Evolutionary conservation across 2,888 invertebrate species (phyloP), one percentile per base, ranked within the genome.

Genomic region (Lepeophtheirus nordmannii): DNA sequence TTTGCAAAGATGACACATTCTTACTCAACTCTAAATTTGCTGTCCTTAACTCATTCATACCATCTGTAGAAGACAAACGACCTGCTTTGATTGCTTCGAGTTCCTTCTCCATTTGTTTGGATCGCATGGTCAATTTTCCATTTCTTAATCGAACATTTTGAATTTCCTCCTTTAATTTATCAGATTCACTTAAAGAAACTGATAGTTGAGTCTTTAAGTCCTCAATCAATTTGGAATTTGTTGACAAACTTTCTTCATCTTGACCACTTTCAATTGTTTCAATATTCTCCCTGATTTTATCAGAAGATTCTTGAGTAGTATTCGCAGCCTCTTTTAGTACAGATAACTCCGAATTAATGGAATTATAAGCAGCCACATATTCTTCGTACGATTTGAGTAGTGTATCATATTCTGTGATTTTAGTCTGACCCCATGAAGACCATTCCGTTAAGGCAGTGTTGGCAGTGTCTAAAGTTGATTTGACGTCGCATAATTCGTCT

Each of bases 61-160:
- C 23, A 11, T 14, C n/a, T 61, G 37, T 8, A n/a, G 30, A 11
- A 2, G 61, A 22, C 1, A 10, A 23, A 58, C 58, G 3, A 17
- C 22, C 58, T 1, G 30, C n/a, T 9, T 61, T 61, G 8, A 22
- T 61, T 11, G 37, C n/a, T 11, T 61, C 12, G 37, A 61, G 38
- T 69, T 74, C 75, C 63, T 75, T 75, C 75, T 89, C 90, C 66
- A 88, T 81, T 73, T 88, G 86, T 74, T 89, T 90, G 56, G 90
- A 76, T 74, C 89, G 90, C 71, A 86, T 85, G 70, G 90, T 78
- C 69, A 88, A 80, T 76, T 88, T 90, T 1, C 83, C 81, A 38
- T 84, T 82, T 23, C 39, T 59, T 12, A 41, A 17, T 23, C 37
- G 23, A 40, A 22, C 59, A 20, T 17, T 56, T 37, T 60, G 23